These are phyloP conservation scores for Taenaris catops DNA, from an alignment of 2,888 invertebrate species.

Conservation along the genomic window DNA sequence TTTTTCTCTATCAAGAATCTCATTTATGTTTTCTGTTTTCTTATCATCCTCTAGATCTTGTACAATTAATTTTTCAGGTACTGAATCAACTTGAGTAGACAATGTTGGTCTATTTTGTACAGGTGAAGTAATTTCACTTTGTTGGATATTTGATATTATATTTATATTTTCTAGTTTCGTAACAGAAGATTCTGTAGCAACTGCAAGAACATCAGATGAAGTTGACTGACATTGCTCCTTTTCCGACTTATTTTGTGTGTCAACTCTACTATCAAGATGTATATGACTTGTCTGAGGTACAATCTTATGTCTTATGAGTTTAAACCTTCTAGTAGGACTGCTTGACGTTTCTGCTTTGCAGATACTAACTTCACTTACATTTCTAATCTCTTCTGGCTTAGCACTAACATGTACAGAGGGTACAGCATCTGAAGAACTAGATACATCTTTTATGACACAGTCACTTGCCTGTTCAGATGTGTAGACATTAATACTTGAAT, in stretches of 20 bases:
- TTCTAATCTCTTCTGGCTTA: conserved; percentile 65
- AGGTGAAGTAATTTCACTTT: neutral
- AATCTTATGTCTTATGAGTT: conserved; percentile 66
- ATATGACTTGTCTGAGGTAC: conserved; percentile 38
- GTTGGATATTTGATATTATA: conserved; percentile 4
- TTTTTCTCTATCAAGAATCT: conserved; percentile 5
- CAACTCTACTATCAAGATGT: conserved; percentile 31
- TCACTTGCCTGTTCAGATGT: conserved; percentile 41
- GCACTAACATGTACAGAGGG: conserved; percentile 53
- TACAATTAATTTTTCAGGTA: conserved; percentile 5
- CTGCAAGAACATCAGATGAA: conserved; percentile 38
- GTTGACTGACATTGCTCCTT: conserved; percentile 60
- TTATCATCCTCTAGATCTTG: conserved; percentile 1
- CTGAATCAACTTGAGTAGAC: conserved; percentile 5
- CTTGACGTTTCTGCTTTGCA: conserved; percentile 72
- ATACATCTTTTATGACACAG: conserved; percentile 64
- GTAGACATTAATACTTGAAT: conserved; percentile 44
- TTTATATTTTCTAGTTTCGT: conserved; percentile 29
- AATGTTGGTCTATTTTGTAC: conserved; percentile 2
- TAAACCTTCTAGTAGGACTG: conserved; percentile 67
- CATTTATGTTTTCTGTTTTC: conserved; percentile 11
- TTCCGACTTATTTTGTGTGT: conserved; percentile 27
- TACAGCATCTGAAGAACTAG: conserved; percentile 71
- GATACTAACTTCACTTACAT: conserved; percentile 69
- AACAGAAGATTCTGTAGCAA: conserved; percentile 29